A percentile compares a stretch with the other conserved stretches of the same genome.
These are phyloP conservation scores for Sternarchorhynchus goeldii DNA, from an alignment of 2,797 vertebrate species.

Conservation along the genomic window DNA sequence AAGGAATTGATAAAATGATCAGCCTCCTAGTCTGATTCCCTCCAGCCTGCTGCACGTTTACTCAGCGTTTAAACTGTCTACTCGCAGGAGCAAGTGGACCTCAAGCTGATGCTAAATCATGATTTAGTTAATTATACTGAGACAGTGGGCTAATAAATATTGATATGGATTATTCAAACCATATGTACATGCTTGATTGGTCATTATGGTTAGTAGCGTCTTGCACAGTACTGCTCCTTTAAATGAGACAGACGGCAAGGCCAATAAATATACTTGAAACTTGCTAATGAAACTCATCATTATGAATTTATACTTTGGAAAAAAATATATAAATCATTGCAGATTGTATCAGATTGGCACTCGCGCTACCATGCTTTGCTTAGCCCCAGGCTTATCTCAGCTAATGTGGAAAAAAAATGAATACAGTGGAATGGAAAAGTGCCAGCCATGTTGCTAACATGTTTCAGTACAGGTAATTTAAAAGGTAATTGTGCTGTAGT, in stretches of 20 bases:
- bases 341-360: slow-evolving; percentile 57
- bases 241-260: slow-evolving; percentile 55
- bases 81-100: slow-evolving; percentile 45
- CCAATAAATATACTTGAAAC: slow-evolving; percentile 56
- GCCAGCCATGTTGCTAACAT: slow-evolving; percentile 28
- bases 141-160: slow-evolving; percentile 72
- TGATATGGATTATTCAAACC: slow-evolving; percentile 70
- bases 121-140: slow-evolving; percentile 69
- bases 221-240: slow-evolving; percentile 50
- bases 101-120: slow-evolving; percentile 66
- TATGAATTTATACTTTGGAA: slow-evolving; percentile 56
- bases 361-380: slow-evolving; percentile 30
- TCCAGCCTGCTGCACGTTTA: slow-evolving; percentile 39
- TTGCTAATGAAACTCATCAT: slow-evolving; percentile 63
- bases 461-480: slow-evolving; percentile 26
- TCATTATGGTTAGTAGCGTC: slow-evolving; percentile 58
- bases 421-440: slow-evolving; percentile 25
- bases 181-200: slow-evolving; percentile 67
- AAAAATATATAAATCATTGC: slow-evolving; percentile 53
- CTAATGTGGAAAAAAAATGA: slow-evolving; percentile 41
- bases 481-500: background rate
- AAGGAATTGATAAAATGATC: slow-evolving; percentile 59
- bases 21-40: slow-evolving; percentile 57
- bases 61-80: slow-evolving; percentile 32
- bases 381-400: slow-evolving; percentile 37